phyloP scores from a whole-genome alignment of 2,113 vertebrate genomes.

The Pachypanchax playfairii region DNA sequence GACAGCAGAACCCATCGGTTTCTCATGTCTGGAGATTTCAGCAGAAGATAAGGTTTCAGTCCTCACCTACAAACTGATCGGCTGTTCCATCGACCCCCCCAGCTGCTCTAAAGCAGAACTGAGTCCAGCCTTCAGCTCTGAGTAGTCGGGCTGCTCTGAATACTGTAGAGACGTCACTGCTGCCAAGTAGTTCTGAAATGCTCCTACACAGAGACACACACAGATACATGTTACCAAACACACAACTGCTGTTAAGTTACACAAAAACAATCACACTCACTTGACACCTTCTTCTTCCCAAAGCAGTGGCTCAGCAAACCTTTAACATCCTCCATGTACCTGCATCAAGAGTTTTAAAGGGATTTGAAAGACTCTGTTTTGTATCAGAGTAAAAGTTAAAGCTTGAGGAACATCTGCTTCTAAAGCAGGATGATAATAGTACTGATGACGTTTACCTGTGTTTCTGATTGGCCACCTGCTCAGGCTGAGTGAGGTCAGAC shows the following conservation, averaged over 20 bases:
- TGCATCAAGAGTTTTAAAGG: constrained; percentile 28
- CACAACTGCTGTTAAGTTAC: neutral
- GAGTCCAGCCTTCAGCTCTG: constrained; percentile 71
- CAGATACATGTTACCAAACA: constrained; percentile 22
- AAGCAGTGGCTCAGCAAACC: constrained; percentile 78
- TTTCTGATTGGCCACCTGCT: constrained; percentile 81
- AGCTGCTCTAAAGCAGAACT: constrained; percentile 71
- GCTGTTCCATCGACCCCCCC: constrained; percentile 57
- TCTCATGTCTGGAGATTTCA: too few species aligned
- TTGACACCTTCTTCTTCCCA: constrained; percentile 65
- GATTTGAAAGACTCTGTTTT: too few species aligned
- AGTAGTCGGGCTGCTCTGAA: constrained; percentile 84
- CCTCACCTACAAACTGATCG: constrained; percentile 62
- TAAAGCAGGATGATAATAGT: too few species aligned
- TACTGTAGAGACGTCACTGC: constrained; percentile 83
- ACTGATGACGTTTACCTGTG: constrained; percentile 76
- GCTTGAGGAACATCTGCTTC: too few species aligned
- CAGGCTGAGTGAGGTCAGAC: constrained; percentile 72
- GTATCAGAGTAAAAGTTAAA: too few species aligned
- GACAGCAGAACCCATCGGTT: too few species aligned
- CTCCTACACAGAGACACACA: constrained; percentile 68
- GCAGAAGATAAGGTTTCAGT: neutral
- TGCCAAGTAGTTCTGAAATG: constrained; percentile 80
- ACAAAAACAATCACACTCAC: constrained; percentile 56
- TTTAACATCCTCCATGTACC: constrained; percentile 78